Evolutionary conservation across 2,113 vertebrate species (phyloP).

Genomic region (Actinemys pallida): DNA sequence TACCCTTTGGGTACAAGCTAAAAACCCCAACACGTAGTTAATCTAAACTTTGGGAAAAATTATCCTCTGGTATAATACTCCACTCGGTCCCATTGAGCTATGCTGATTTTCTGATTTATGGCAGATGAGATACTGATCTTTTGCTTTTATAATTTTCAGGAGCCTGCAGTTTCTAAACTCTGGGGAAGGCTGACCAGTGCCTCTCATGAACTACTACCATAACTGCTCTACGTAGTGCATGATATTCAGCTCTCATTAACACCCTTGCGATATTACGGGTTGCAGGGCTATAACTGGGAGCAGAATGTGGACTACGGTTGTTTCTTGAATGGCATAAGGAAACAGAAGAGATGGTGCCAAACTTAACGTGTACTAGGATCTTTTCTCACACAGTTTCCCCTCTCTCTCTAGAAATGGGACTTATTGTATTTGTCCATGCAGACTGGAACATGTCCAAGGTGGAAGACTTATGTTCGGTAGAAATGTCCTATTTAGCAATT

Average conservation of each 20-base stretch:
- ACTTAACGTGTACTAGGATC: background rate
- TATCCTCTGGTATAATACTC: background rate
- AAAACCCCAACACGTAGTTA: slow-evolving; percentile 11
- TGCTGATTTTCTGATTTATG: background rate
- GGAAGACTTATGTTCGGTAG: background rate
- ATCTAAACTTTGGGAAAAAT: slow-evolving; percentile 1
- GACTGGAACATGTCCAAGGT: background rate
- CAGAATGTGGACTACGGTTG: background rate
- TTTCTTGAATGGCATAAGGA: background rate
- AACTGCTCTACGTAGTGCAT: background rate
- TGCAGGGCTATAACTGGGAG: background rate
- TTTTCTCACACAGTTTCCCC: background rate
- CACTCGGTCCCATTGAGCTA: background rate
- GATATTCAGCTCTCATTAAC: background rate
- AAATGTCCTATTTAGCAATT: background rate
- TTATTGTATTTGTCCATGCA: background rate
- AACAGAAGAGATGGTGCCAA: background rate
- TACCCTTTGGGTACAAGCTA: slow-evolving; percentile 48
- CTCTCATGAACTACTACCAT: background rate
- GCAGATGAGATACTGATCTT: background rate
- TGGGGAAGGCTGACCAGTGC: background rate
- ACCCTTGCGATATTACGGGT: background rate
- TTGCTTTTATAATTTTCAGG: background rate
- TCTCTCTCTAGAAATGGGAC: background rate
- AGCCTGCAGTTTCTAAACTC: background rate